A percentile compares a stretch with the other conserved stretches of the same genome.
phyloP scores from a whole-genome alignment of 2,888 invertebrate species.

The Mylabris sibirica region DNA sequence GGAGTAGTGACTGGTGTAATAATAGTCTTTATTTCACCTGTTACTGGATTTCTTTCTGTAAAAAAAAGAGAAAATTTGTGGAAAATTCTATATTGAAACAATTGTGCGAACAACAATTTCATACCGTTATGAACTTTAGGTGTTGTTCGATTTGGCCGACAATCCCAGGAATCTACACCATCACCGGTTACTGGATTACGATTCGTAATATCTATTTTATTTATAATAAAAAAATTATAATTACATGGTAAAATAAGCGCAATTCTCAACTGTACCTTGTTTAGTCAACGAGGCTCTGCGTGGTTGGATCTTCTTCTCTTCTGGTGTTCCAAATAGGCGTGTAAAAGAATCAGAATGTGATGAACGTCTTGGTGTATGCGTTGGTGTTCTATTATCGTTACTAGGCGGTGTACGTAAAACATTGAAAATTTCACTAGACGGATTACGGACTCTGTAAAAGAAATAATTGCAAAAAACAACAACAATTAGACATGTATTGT shows the following conservation, averaged over 20 bases:
- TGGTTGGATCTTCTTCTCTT: conserved; percentile 50
- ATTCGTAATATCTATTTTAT: conserved; percentile 56
- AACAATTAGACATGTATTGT: not conserved
- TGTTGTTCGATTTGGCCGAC: conserved; percentile 49
- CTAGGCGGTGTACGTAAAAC: conserved; percentile 54
- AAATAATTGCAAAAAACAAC: conserved; percentile 20
- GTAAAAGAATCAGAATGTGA: conserved; percentile 58
- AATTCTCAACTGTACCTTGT: conserved; percentile 49
- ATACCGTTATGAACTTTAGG: conserved; percentile 56
- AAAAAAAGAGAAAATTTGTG: not conserved
- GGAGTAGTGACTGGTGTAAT: conserved; percentile 54
- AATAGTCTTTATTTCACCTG: conserved; percentile 58
- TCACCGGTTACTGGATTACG: conserved; percentile 61
- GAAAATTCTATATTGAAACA: not conserved
- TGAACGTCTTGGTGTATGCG: conserved; percentile 51
- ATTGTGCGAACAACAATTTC: not conserved
- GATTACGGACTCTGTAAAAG: conserved; percentile 59
- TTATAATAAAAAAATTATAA: not conserved
- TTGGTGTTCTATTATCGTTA: conserved; percentile 38
- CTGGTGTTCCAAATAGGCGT: conserved; percentile 56
- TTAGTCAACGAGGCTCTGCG: conserved; percentile 58
- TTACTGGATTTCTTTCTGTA: conserved; percentile 59
- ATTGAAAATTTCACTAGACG: conserved; percentile 59
- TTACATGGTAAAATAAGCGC: too few species aligned
- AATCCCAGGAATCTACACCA: conserved; percentile 59